Evolutionary conservation across 2,888 invertebrate genomes (phyloP), one percentile per base, ranked within the genome.

Genomic region (Heteromyza rotundicornis): DNA sequence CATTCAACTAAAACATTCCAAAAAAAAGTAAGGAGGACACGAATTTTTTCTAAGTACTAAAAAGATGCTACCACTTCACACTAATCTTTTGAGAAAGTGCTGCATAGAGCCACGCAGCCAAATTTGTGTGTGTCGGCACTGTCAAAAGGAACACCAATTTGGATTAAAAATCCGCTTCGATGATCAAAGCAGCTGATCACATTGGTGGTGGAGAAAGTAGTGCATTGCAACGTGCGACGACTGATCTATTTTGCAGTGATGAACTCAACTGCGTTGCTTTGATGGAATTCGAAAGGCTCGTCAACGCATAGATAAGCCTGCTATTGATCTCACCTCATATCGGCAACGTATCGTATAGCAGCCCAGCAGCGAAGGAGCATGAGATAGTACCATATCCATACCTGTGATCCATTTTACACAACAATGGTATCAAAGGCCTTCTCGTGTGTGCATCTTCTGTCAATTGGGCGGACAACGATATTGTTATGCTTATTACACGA

Each of bases 401-500:
- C 70, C 73, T 78, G 72, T 77, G 72, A 75, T 73, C 71, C 70
- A 72, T 69, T 75, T 75, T 75, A 74, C 69, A 67, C 55, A 66
- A 60, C 59, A 64, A 63, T 40, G 54, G 23, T 40, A 60, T 35
- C 51, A n/a, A 40, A 40, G 50, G 22, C 61, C 36, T 40, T 36
- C 52, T 47, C 60, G 49, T 63, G 64, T 3, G 20, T 44, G 24
- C 19, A 32, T 27, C 22, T 49, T 70, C 69, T 75, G 72, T 75
- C 71, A 76, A 76, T 78, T 73, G 79, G 79, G 79, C 73, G 79
- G 78, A 75, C 79, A 76, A 74, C 76, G 69, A 70, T 74, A 74
- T 78, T 78, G 78, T 76, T 78, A 78, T 76, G 78, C 78, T 76
- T 75, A 78, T 79, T 80, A 79, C 77, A 77, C 76, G 68, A 72